These are phyloP conservation scores for Otocyon megalotis DNA, from an alignment of 2,113 vertebrate species.

Conservation along the genomic window DNA sequence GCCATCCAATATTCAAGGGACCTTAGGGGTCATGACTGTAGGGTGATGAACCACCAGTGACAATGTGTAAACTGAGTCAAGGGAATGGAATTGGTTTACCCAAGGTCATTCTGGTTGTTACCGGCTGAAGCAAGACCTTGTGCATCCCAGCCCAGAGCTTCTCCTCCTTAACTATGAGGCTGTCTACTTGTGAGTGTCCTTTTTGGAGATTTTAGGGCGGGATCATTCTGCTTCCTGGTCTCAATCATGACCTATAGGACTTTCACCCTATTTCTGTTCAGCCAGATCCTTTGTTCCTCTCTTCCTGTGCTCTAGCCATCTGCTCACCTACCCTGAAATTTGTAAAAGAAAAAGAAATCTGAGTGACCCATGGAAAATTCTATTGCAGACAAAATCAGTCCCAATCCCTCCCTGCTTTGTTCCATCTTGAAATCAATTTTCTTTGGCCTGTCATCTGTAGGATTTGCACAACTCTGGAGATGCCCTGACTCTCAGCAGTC, in stretches of 20 bases:
- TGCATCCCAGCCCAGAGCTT: background rate
- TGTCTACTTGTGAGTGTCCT: background rate
- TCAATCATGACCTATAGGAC: background rate
- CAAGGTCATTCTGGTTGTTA: background rate
- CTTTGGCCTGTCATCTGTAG: slow-evolving; percentile 57
- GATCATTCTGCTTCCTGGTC: background rate
- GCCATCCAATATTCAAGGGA: background rate
- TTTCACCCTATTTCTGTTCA: background rate
- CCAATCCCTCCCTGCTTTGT: slow-evolving; percentile 39
- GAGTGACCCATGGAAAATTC: slow-evolving; percentile 42
- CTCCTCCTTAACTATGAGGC: background rate
- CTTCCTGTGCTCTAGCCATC: background rate
- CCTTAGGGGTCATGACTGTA: background rate
- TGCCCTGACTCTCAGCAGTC: background rate
- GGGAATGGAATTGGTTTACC: background rate
- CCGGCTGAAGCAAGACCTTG: background rate
- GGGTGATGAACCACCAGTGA: background rate
- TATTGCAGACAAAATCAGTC: background rate
- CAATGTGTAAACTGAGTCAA: background rate
- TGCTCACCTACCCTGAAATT: slow-evolving; percentile 14
- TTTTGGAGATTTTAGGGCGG: background rate
- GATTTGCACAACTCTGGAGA: slow-evolving; percentile 50
- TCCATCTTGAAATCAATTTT: slow-evolving; percentile 55
- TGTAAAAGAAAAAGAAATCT: slow-evolving; percentile 35
- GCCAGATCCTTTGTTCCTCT: background rate